phyloP scores from a whole-genome alignment of 1,140 invertebrate species.

The Nymphalis io region DNA sequence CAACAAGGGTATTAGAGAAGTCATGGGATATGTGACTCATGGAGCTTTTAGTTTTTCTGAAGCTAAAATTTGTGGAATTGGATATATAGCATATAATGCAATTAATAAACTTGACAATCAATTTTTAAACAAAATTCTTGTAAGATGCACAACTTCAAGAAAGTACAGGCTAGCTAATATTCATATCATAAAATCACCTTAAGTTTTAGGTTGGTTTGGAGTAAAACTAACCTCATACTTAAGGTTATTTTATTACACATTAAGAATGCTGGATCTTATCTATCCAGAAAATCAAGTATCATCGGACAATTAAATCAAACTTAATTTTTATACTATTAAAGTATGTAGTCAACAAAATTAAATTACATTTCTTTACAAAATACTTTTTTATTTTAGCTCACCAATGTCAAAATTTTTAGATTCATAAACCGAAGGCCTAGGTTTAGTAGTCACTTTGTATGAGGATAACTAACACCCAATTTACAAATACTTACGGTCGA shows the following conservation, averaged over 20 bases:
- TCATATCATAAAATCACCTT: conserved; percentile 44
- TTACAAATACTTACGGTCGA: conserved; percentile 10
- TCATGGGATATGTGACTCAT: conserved; percentile 87
- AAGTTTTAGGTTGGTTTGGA: conserved; percentile 10
- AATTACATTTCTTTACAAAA: conserved; percentile 26
- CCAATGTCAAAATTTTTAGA: conserved; percentile 16
- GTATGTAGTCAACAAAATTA: neutral
- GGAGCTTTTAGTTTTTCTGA: conserved; percentile 87
- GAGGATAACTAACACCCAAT: conserved; percentile 20
- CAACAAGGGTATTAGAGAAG: conserved; percentile 83
- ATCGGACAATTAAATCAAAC: too few relatives aligned
- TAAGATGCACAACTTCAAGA: conserved; percentile 62
- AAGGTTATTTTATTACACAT: neutral
- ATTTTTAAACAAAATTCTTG: conserved; percentile 54
- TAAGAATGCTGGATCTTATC: neutral
- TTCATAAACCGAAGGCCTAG: conserved; percentile 12
- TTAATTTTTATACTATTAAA: too few relatives aligned
- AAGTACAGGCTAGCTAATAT: conserved; percentile 66
- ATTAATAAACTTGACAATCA: conserved; percentile 76
- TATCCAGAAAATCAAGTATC: too few relatives aligned
- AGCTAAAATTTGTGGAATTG: conserved; percentile 84
- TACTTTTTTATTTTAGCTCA: conserved; percentile 31
- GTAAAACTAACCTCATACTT: too few relatives aligned
- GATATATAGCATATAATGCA: conserved; percentile 84
- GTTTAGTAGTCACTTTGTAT: conserved; percentile 30